Base-by-base conservation (phyloP, 1,140 invertebrate species). In the Drosophila equinoxialis region DNA sequence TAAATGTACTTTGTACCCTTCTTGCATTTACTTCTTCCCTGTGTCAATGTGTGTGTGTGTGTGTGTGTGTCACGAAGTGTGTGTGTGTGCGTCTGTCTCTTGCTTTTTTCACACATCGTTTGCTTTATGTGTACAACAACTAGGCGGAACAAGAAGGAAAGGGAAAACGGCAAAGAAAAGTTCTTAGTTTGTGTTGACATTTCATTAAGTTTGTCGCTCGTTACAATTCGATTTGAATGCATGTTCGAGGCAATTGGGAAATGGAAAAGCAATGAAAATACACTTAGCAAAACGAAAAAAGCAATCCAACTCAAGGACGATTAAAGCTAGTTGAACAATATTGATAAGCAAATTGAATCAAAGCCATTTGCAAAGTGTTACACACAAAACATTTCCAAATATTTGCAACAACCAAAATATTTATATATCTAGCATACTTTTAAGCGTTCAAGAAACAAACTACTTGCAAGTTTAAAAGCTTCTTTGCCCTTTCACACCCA, bases 401-500 rank as follows among this genome's bases (percentile, higher is more conserved):
- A 11, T 30, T 30, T 30, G 30, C 30, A 30, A 30, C 35, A 39
- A 51, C 11, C 55, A 8, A 66, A 63, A 58, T 72, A 65, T 65
- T 64, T 64, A 23, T 45, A 65, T 67, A 67, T 55, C 58, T 68
- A 37, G 59, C 78, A 69, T 64, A 62, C 23, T 67, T 69, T 58
- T 68, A 51, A 54, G 64, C 78, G 73, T 77, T 77, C 51, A 61
- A n/a, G 65, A 71, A 78, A 86, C 82, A 85, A 86, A 85, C 78
- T 74, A 76, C 67, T 71, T 48, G 59, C 65, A 10, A 61, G 70
- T 51, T 75, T 61, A 67, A 30, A 57, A 51, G 45, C 45, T 23
- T 20, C 10, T 51, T 51, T 51, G 62, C 48, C 48, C 39, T 23
- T 65, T 86, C 81, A 71, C 82, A 79, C 87, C 76, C 48, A 68